These are phyloP conservation scores for Hafferia zeledoni DNA, from an alignment of 2,797 vertebrate species.

Conservation along the genomic window DNA sequence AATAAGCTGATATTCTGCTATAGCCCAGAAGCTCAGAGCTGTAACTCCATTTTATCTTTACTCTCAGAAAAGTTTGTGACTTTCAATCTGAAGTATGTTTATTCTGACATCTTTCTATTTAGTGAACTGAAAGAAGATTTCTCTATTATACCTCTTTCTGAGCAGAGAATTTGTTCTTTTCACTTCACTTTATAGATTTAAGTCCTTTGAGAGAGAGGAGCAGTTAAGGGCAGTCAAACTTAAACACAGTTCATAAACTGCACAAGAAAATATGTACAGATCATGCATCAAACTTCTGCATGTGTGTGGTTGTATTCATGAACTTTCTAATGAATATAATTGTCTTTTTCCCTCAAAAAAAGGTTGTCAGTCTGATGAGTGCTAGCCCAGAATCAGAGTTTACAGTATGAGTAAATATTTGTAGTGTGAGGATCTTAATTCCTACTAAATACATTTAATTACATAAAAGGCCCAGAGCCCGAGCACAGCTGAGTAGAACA, in stretches of 20 bases:
- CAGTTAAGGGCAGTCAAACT: background rate
- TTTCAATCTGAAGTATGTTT: background rate
- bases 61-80: background rate
- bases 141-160: background rate
- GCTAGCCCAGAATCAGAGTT: background rate
- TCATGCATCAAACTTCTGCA: background rate
- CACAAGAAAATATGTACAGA: background rate
- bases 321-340: background rate
- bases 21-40: background rate
- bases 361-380: background rate
- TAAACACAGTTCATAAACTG: background rate
- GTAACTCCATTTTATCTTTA: conserved; percentile 7
- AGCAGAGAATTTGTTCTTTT: background rate
- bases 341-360: background rate
- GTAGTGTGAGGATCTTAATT: background rate
- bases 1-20: background rate
- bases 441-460: background rate
- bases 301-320: background rate
- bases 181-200: background rate
- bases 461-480: background rate
- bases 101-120: background rate
- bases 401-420: background rate
- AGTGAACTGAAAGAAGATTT: background rate
- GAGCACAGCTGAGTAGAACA: background rate
- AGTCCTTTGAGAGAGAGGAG: background rate